Evolutionary conservation across 2,888 invertebrate species (phyloP), one percentile per base, ranked within the genome.

Genomic region (Colostygia pectinataria): DNA sequence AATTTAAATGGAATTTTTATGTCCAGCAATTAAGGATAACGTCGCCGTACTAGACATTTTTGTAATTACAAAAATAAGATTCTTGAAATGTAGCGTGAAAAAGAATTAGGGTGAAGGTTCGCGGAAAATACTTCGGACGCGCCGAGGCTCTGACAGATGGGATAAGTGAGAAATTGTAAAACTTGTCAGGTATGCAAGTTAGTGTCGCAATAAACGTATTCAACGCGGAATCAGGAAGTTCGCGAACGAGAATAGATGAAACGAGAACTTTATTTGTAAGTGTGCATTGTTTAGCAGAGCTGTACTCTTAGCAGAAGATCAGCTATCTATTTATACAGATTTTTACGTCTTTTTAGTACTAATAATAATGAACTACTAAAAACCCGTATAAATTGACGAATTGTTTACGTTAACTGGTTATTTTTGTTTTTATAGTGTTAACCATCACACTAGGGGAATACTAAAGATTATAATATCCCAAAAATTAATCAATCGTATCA

Each of bases 1-100:
- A 91, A 91, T 90, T 91, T 90, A 87, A 90, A 91, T 91, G 90
- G 90, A 91, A 90, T 91, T 91, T 90, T 90, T 90, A 90, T 90
- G 90, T 90, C 83, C 87, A 87, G 87, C 88, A 90, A 89, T 90
- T 90, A 90, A 90, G 90, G 89, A 89, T 88, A 90, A 89, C 84
- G 89, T 86, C 81, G 86, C 78, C 82, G 86, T 85, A 84, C 84
- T 87, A 87, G 89, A 90, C 89, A 88, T 89, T 90, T 89, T 90
- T 89, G 89, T 90, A 90, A 90, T 90, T 90, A 90, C 90, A 87
- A 90, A 89, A 90, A 90, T 90, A 89, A 87, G 90, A 88, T 88
- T 89, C 87, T 83, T 84, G 88, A 89, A 89, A 89, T 89, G 90
- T 90, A 90, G 87, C 90, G 90, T 89, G 87, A 89, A 87, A 87